Evolutionary conservation across 2,888 invertebrate genomes (phyloP).

Genomic region (Malacosoma neustria): DNA sequence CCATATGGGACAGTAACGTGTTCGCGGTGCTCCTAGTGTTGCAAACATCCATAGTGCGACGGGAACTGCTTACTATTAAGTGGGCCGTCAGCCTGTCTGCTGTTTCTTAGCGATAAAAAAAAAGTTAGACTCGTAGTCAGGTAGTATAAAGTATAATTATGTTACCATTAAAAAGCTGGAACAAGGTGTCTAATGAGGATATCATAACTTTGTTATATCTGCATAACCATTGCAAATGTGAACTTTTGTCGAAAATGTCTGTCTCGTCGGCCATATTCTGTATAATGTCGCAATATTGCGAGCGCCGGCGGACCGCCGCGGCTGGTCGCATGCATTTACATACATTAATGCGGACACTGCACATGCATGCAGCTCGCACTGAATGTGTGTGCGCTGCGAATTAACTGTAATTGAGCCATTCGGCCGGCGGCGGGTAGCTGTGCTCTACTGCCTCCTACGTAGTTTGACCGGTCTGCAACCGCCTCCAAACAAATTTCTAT

Average conservation of each 20-base stretch:
- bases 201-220: constrained; percentile 36
- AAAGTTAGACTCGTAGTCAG: too few species aligned
- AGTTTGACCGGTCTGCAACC: constrained; percentile 36
- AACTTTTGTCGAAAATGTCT: constrained; percentile 65
- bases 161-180: too few species aligned
- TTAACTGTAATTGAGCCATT: constrained; percentile 75
- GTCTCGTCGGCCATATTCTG: constrained; percentile 67
- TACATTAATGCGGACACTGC: constrained; percentile 67
- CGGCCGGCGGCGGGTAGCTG: constrained; percentile 54
- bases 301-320: constrained; percentile 57
- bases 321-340: constrained; percentile 72
- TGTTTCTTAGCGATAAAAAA: too few species aligned
- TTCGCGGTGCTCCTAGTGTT: too few species aligned
- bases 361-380: constrained; percentile 60
- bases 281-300: constrained; percentile 72
- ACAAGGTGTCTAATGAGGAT: constrained; percentile 19
- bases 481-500: constrained; percentile 13
- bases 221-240: constrained; percentile 57
- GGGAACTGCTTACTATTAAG: too few species aligned
- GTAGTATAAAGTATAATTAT: too few species aligned
- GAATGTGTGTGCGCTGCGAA: constrained; percentile 70
- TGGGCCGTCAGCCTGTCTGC: too few species aligned
- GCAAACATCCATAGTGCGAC: too few species aligned
- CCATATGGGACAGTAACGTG: too few species aligned
- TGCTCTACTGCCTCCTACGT: constrained; percentile 50